Conservation (phyloP, 2,888 invertebrate species). For the Germaria angustata region DNA sequence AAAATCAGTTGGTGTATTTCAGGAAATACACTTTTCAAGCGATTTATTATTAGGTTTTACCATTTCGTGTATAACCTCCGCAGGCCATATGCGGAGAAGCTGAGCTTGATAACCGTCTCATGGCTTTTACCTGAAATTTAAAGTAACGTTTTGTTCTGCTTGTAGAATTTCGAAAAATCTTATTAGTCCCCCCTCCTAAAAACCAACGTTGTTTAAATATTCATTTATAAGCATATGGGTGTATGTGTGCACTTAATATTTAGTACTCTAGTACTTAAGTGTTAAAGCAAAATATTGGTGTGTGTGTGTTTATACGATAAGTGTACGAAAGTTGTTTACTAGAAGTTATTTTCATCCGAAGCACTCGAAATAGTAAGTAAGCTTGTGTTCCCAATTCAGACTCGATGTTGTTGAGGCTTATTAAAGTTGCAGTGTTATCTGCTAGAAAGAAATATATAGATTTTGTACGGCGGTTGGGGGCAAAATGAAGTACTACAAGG, state of each 20-base stretch:
- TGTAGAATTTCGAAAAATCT: too few species aligned
- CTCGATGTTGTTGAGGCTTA: neutral
- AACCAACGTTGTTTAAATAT: neutral
- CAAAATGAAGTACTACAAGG: too few species aligned
- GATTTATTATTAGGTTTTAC: too few species aligned
- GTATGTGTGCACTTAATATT: neutral
- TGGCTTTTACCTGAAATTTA: too few species aligned
- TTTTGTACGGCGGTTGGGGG: neutral
- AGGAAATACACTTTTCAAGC: too few species aligned
- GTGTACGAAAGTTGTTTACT: neutral
- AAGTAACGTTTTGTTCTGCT: too few species aligned
- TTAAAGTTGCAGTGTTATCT: neutral
- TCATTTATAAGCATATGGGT: neutral
- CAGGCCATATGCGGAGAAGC: too few species aligned
- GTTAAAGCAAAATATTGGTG: constrained; percentile 21
- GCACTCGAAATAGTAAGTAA: neutral
- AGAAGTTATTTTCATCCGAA: neutral
- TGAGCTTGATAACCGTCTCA: too few species aligned
- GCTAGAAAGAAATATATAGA: neutral
- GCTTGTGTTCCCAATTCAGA: neutral
- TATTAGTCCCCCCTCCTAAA: neutral
- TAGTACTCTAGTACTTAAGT: constrained; percentile 37
- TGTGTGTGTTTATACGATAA: neutral
- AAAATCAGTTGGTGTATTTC: too few species aligned
- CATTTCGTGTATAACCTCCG: too few species aligned